Evolutionary conservation across 2,113 vertebrate genomes (phyloP).

Genomic region (Actenoides lindsayi): DNA sequence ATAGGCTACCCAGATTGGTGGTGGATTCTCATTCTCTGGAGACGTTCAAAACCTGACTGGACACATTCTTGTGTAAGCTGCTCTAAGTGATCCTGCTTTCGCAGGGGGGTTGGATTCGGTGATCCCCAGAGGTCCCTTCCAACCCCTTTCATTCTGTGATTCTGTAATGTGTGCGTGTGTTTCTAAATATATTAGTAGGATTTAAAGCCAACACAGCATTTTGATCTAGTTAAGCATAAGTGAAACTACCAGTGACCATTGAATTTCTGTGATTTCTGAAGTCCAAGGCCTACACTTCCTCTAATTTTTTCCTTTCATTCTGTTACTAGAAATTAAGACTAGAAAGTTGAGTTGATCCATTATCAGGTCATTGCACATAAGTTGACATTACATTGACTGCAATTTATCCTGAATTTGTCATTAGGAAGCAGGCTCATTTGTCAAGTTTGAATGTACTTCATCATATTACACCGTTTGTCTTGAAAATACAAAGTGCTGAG

Average conservation of each 20-base stretch:
- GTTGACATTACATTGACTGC: not conserved
- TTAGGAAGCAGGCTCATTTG: not conserved
- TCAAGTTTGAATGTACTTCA: not conserved
- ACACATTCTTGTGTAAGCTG: too few species aligned
- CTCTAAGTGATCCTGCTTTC: too few species aligned
- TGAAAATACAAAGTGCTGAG: not conserved
- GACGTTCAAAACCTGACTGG: too few species aligned
- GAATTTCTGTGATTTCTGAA: not conserved
- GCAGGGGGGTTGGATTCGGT: too few species aligned
- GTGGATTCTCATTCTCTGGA: too few species aligned
- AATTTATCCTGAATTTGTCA: not conserved
- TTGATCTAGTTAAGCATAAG: not conserved
- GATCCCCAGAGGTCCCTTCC: too few species aligned
- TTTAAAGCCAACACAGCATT: not conserved
- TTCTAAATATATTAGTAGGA: not conserved
- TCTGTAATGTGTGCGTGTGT: not conserved
- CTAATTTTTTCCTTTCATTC: not conserved
- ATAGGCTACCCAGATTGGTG: too few species aligned
- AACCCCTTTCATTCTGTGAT: too few species aligned
- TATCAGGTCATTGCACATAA: not conserved
- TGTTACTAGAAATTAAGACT: not conserved
- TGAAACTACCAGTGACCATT: not conserved
- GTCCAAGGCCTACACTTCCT: fast-evolving
- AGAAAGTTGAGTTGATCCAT: not conserved
- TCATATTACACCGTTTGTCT: not conserved